Percentiles rank a stretch among this genome's conserved stretches.
Evolutionary conservation across 2,888 invertebrate genomes (phyloP).

Genomic region (Neoitamus cyanurus): DNA sequence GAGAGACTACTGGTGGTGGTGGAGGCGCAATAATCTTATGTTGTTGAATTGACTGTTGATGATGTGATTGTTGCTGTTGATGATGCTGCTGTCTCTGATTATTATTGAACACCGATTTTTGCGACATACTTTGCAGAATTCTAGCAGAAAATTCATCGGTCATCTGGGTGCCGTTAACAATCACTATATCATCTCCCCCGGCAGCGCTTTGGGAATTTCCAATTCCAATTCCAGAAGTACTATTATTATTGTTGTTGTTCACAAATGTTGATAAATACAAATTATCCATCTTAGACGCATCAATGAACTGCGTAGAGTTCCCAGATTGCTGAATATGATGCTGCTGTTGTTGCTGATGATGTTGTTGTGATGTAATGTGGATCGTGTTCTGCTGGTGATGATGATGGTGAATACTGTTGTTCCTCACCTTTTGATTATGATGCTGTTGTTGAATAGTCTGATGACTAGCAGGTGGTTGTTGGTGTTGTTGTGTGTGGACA

Average conservation of each 20-base stretch:
- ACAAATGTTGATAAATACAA: conserved; percentile 20
- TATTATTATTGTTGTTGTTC: not conserved
- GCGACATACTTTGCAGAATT: conserved; percentile 66
- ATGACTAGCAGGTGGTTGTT: conserved; percentile 17
- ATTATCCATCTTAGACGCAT: conserved; percentile 14
- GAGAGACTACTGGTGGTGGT: conserved; percentile 10
- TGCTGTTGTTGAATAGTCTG: conserved; percentile 37
- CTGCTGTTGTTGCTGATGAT: conserved; percentile 50
- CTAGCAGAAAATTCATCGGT: conserved; percentile 65
- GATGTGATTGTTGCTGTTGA: conserved; percentile 53
- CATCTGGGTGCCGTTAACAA: conserved; percentile 66
- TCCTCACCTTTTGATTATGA: conserved; percentile 33
- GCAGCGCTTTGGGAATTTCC: conserved; percentile 7
- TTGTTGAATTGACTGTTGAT: conserved; percentile 16
- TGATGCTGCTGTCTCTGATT: conserved; percentile 58
- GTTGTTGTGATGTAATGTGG: conserved; percentile 49
- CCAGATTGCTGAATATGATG: conserved; percentile 53
- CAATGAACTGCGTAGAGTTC: conserved; percentile 41
- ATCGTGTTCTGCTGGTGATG: conserved; percentile 47
- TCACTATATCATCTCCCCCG: conserved; percentile 63
- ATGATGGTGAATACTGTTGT: conserved; percentile 23
- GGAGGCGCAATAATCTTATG: conserved; percentile 35
- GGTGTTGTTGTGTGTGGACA: conserved; percentile 59
- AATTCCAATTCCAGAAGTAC: not conserved
- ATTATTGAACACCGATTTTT: conserved; percentile 62